Base-by-base conservation (phyloP, 2,888 invertebrate species). In the Tuta absoluta region DNA sequence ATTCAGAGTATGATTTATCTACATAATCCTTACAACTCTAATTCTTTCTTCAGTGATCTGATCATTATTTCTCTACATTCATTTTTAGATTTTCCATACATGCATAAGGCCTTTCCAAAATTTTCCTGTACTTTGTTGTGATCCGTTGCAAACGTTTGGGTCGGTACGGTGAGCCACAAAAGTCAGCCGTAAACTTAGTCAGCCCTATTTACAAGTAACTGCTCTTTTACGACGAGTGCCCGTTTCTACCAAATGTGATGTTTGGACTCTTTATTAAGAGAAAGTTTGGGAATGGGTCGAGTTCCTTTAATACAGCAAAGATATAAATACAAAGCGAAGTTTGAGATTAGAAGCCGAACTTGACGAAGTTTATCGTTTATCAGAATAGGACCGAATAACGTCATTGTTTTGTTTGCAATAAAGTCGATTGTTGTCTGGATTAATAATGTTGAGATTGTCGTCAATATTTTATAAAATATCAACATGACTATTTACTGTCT, bases 221-320 rank as follows among this genome's bases (percentile, higher is more conserved):
- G 19, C 21, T 49, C 49, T 4, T 66, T 63, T 65, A 64, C 63
- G 63, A 69, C 65, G 66, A 65, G 60, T 45, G 56, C 65, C 66
- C 65, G 67, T 66, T 65, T 66, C 67, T 69, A 63, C 53, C 33
- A 61, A 58, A 65, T 62, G 48, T 59, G 62, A 63, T 58, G 53
- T 53, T 64, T 41, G 53, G 58, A n/a, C 48, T 63, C 51, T 64
- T 53, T 64, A 60, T 53, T 59, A 59, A 49, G 57, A 45, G 41
- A 41, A 41, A 37, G 33, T 59, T 41, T 14, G 19, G 41, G 8
- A 59, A 37, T 7, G 41, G 21, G 23, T 14, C 21, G n/a, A 23
- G 21, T 41, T 59, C 19, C 57, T 37, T 37, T 56, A 23, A 37
- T 57, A 37, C 33, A 11, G 37, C n/a, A 17, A 37, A 19, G 37